Base-by-base conservation (phyloP, 1,140 invertebrate species). In the Penaeus indicus region DNA sequence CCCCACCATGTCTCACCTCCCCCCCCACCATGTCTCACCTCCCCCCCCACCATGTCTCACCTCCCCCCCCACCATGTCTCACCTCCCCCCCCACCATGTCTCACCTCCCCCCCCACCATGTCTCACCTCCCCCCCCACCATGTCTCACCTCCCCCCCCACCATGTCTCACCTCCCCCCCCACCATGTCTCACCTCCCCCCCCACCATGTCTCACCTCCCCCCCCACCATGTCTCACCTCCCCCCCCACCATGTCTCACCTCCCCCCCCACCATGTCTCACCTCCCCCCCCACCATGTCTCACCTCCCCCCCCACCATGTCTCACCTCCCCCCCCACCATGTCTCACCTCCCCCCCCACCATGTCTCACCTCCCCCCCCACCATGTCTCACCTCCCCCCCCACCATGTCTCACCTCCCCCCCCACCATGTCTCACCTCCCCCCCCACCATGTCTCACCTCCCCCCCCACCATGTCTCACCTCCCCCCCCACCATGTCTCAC, bases 151-250 rank as follows among this genome's bases (percentile, higher is more conserved):
- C 97, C 90, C 97, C 97, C 13, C 13, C 62, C 47, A 27, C 42
- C 54, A 77, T 83, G 86, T 94, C 94, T 95, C 93, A 97, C 97
- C 92, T 96, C 97, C 90, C 97, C 97, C 13, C 13, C 62, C 47
- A 27, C 42, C 54, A 77, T 83, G 86, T 94, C 94, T 95, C 93
- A 97, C 97, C 92, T 96, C 97, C 90, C 97, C 97, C 13, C 13
- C 62, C 47, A 27, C 42, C 54, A 77, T 83, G 86, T 94, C 94
- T 95, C 93, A 97, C 97, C 92, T 96, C 97, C 90, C 97, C 97
- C 13, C 13, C 62, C 47, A 27, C 42, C 54, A 77, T 83, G 86
- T 94, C 94, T 95, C 93, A 97, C 97, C 92, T 96, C 97, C 90
- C 97, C 97, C 13, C 13, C 62, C 47, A 27, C 42, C 54, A 77